Evolutionary conservation across 1,140 invertebrate genomes (phyloP).

Genomic region (Calephelis virginiensis): DNA sequence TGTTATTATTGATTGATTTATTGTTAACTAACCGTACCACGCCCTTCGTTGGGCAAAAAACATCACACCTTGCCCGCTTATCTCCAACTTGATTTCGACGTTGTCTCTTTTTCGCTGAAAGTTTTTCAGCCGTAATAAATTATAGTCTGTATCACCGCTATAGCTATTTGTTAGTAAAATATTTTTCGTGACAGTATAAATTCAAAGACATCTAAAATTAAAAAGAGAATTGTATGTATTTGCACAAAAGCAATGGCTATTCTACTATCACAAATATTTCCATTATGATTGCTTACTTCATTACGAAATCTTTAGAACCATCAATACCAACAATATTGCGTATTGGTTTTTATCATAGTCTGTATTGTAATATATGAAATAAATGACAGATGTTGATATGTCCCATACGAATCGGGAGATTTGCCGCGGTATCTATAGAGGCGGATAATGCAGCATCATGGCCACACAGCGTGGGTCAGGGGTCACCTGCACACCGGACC

Average conservation of each 20-base stretch:
- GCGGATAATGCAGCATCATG: constrained; percentile 49
- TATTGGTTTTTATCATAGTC: constrained; percentile 9
- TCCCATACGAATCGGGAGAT: constrained; percentile 16
- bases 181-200: too few species aligned
- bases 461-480: constrained; percentile 62
- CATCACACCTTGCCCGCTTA: too few species aligned
- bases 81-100: too few species aligned
- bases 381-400: constrained; percentile 13
- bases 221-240: too few species aligned
- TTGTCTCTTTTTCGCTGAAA: too few species aligned
- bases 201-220: too few species aligned
- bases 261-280: constrained; percentile 4
- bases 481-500: constrained; percentile 43
- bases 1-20: too few species aligned
- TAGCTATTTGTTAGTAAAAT: too few species aligned
- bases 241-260: background rate
- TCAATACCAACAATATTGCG: constrained; percentile 9
- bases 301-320: constrained; percentile 2
- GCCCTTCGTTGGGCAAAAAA: too few species aligned
- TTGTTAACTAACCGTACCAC: too few species aligned
- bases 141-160: too few species aligned
- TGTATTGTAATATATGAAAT: constrained; percentile 7
- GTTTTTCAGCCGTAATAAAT: too few species aligned
- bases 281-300: background rate
- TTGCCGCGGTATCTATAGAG: constrained; percentile 17